These are phyloP conservation scores for Brachylomia viminalis DNA, from an alignment of 2,888 invertebrate species.

Conservation along the genomic window DNA sequence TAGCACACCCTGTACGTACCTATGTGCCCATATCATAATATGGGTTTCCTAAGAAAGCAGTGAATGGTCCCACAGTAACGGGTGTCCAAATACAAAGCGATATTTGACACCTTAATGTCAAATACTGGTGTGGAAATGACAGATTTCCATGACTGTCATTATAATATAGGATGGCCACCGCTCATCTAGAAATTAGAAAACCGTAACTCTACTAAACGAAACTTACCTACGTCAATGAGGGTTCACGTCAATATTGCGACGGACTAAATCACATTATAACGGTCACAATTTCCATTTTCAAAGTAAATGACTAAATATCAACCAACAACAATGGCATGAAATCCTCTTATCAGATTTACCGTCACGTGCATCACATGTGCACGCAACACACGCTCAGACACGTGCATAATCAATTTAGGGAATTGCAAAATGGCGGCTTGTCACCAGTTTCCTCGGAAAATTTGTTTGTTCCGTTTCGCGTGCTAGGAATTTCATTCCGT, in stretches of 20 bases:
- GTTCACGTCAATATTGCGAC: constrained; percentile 9
- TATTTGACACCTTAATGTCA: too few relatives aligned
- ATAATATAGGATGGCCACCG: too few relatives aligned
- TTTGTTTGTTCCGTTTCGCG: constrained; percentile 59
- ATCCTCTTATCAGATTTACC: constrained; percentile 56
- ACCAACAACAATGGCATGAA: constrained; percentile 36
- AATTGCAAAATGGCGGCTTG: constrained; percentile 55
- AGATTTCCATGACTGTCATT: too few relatives aligned
- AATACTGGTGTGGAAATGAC: too few relatives aligned
- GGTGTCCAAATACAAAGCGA: too few relatives aligned
- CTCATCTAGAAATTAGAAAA: too few relatives aligned
- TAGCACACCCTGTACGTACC: too few relatives aligned
- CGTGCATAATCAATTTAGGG: constrained; percentile 64
- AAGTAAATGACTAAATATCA: constrained; percentile 28
- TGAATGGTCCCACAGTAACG: too few relatives aligned
- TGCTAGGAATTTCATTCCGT: constrained; percentile 59
- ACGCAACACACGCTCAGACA: constrained; percentile 48
- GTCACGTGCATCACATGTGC: constrained; percentile 58
- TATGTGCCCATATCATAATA: too few relatives aligned
- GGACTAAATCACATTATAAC: constrained; percentile 29
- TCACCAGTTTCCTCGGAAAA: constrained; percentile 48
- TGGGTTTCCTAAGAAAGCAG: too few relatives aligned
- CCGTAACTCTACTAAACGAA: background rate
- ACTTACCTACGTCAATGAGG: background rate
- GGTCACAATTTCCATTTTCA: constrained; percentile 33